These are phyloP conservation scores for Lottia gigantea DNA, from an alignment of 2,888 invertebrate genomes.

Conservation along the genomic window DNA sequence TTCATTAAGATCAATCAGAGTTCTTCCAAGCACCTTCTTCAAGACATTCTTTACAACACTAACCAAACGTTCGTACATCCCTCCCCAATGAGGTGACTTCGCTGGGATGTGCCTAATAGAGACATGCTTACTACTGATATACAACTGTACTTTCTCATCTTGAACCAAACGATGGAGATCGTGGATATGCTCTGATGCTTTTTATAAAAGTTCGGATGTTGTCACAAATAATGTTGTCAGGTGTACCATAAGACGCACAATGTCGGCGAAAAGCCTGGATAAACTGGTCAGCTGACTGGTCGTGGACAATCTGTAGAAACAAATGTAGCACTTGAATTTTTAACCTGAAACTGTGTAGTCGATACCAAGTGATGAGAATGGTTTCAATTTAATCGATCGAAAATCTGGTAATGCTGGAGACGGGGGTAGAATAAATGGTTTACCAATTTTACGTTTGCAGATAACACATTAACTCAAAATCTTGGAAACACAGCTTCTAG, in stretches of 20 bases:
- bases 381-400: not conserved
- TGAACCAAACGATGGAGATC: too few relatives aligned
- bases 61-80: not conserved
- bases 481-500: not conserved
- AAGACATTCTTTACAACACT: not conserved
- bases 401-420: not conserved
- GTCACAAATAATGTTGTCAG: too few relatives aligned
- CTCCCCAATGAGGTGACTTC: conserved; percentile 5
- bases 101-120: not conserved
- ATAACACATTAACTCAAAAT: not conserved
- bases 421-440: not conserved
- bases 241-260: too few relatives aligned
- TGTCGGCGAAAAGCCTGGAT: too few relatives aligned
- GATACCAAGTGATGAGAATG: conserved; percentile 4
- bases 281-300: too few relatives aligned
- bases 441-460: not conserved
- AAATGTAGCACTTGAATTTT: too few relatives aligned
- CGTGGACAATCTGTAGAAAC: too few relatives aligned
- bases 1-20: not conserved
- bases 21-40: not conserved
- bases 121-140: not conserved
- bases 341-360: not conserved
- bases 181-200: too few relatives aligned
- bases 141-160: too few relatives aligned
- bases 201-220: too few relatives aligned